Base-by-base conservation (phyloP, 2,888 invertebrate species). In the Parthenolecanium corni region DNA sequence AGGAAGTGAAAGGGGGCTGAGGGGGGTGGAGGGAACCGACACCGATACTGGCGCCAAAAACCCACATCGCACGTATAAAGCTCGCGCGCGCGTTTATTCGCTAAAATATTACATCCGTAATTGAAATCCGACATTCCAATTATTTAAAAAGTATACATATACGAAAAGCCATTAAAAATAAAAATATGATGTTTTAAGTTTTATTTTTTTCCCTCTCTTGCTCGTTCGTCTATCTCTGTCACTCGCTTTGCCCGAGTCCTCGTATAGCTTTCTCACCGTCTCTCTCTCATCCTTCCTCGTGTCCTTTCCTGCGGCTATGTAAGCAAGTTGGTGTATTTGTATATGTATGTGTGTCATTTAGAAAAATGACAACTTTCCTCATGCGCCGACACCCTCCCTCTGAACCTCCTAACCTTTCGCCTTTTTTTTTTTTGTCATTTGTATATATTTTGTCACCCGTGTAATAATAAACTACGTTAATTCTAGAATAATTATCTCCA, bases 21-120 rank as follows among this genome's bases (percentile, higher is more conserved):
- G 24, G 18, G 24, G 31, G 31, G 38, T 20, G 21, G 40, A 42
- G 24, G 42, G 36, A 58, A 49, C 25, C 49, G 21, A 49, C 58
- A 24, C 38, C 9, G 49, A 20, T 31, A 36, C 18, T 38, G 58
- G 58, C 58, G 58, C 58, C 58, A 31, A 49, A 58, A 46, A 57
- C 57, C 46, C 25, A 56, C 56, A 44, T 24, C 42, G 24, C 25
- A 12, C 31, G 31, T 21, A 24, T 24, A 25, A 16, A 23, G 12
- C 14, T 47, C 23, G 40, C 23, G 54, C 9, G 31, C 52, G 38
- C 52, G 52, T 52, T 52, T 46, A 46, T 57, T 57, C 31, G 57
- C 49, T 49, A 21, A 57, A 57, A 58, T 58, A 58, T 58, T 47
- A 58, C 58, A 58, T 58, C 58, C 58, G 58, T 58, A 58, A 58